Evolutionary conservation across 2,888 invertebrate species (phyloP), one percentile per base, ranked within the genome.

Genomic region (Thymelicus acteon): DNA sequence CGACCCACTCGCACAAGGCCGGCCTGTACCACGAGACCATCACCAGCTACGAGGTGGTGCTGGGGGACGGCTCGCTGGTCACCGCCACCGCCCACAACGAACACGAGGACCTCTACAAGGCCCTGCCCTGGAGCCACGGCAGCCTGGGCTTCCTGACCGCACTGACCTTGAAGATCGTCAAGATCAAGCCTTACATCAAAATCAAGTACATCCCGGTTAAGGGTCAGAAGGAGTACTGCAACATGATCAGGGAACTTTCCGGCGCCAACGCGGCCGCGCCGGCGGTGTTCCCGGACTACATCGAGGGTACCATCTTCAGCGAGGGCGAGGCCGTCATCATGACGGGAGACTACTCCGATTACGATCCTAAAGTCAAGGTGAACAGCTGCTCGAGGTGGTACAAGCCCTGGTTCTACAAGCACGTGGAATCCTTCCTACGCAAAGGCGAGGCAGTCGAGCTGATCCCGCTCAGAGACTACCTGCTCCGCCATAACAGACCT

Each of bases 361-460:
- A 94, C 60, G 94, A 95, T 67, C 83, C 89, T 0, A 86, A 82
- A 0, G 77, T 94, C n/a, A 78, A 89, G 0, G 86, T 95, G 0
- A 96, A 96, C 75, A 83, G 93, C 72, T 92, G 95, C 64, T 94
- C 95, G 0, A 89, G 85, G 37, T 96, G 96, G 96, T 95, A 95
- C 83, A 96, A 96, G 77, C 96, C 96, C 0, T 96, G 96, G 96
- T 96, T 96, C 82, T 96, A 96, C 77, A 96, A 96, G 76, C 95
- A 96, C 75, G 95, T 95, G 0, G 95, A 96, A 78, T 85, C 86
- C 0, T 95, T 95, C 77, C 81, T 96, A 6, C 72, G 77, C 0
- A 94, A 91, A 71, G 95, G 94, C 4, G 92, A 94, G 77, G 86
- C 90, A 8, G 95, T 94, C 13, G 95, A 95, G 78, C 88, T 95